Evolutionary conservation across 2,888 invertebrate species (phyloP).

Genomic region (Phengaris arion): DNA sequence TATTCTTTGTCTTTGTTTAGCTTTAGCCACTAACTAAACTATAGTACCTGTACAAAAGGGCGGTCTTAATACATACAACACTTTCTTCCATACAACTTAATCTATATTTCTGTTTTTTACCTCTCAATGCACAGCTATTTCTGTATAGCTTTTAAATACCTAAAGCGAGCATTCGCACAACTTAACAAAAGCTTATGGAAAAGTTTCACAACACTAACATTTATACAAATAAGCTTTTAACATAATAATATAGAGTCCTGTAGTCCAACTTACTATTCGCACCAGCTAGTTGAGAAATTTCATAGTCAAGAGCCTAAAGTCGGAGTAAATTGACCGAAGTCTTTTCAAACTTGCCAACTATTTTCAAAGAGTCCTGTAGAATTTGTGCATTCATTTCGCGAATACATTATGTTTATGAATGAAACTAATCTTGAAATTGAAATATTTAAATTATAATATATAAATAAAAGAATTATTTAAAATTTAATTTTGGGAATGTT

Average conservation of each 20-base stretch:
- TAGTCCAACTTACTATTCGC: not conserved
- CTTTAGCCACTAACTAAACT: no score
- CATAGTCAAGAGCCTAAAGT: not conserved
- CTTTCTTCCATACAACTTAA: no score
- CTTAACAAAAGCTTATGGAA: not conserved
- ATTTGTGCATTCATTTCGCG: not conserved
- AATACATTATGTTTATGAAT: not conserved
- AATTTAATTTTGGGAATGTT: no score
- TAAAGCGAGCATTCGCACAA: no score
- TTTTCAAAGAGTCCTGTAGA: not conserved
- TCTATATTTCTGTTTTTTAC: not conserved
- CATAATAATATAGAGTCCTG: not conserved
- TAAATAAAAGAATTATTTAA: no score
- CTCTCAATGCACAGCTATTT: not conserved
- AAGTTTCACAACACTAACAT: not conserved
- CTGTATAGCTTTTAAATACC: no score
- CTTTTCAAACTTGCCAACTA: not conserved
- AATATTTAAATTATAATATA: no score
- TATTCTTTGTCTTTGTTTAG: no score
- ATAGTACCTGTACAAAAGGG: no score
- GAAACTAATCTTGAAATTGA: no score
- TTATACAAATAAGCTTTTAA: constrained; percentile 7
- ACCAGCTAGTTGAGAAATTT: constrained; percentile 14
- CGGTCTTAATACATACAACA: no score
- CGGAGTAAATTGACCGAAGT: constrained; percentile 3